These are phyloP conservation scores for Ceratosolen fusciceps DNA, from an alignment of 1,140 invertebrate genomes.

Conservation along the genomic window DNA sequence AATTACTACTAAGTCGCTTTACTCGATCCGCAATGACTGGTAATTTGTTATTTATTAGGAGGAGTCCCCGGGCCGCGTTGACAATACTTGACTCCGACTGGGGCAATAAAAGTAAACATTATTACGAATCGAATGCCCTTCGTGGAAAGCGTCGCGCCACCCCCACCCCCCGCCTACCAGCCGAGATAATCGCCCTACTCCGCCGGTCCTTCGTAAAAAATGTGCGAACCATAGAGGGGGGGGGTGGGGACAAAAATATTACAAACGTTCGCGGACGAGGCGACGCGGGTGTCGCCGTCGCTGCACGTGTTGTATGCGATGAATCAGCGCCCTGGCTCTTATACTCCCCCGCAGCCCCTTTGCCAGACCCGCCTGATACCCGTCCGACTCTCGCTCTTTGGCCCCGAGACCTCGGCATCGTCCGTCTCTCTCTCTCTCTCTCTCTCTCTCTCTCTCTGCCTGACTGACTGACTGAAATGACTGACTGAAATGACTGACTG, in stretches of 20 bases:
- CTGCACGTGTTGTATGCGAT: conserved; percentile 37
- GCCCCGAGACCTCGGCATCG: neutral
- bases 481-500: conserved; percentile 7
- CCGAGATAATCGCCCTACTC: neutral
- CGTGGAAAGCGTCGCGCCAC: too few relatives aligned
- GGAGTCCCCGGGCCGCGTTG: too few relatives aligned
- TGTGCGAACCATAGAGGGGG: neutral
- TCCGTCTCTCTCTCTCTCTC: conserved; percentile 22
- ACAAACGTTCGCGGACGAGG: neutral
- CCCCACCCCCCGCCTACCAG: too few relatives aligned
- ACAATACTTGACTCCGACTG: too few relatives aligned
- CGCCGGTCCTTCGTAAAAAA: conserved; percentile 8
- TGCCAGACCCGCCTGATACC: too few relatives aligned
- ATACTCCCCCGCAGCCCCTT: too few relatives aligned
- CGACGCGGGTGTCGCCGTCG: conserved; percentile 34
- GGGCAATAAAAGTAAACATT: too few relatives aligned
- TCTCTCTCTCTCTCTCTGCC: conserved; percentile 12
- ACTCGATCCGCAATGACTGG: too few relatives aligned
- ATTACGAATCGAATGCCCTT: too few relatives aligned
- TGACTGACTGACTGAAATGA: neutral
- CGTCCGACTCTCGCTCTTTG: neutral
- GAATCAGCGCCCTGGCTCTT: conserved; percentile 27
- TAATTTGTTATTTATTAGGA: too few relatives aligned
- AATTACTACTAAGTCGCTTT: too few relatives aligned
- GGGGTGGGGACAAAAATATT: conserved; percentile 21